Conservation (phyloP, 2,797 vertebrate genomes). For the Onychomys torridus region DNA sequence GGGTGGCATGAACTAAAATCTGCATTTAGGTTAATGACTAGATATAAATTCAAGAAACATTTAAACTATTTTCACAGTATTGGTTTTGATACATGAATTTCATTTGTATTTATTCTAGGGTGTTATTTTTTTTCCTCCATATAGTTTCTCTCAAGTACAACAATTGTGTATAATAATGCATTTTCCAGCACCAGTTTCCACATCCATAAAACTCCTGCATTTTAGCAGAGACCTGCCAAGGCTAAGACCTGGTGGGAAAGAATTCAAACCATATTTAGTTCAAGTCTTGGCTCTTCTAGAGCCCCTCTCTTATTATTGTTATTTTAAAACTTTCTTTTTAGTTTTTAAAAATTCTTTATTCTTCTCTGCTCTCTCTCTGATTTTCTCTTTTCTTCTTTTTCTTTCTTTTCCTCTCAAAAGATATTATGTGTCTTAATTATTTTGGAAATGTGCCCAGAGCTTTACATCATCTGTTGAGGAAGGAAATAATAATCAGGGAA, state of each 20-base stretch:
- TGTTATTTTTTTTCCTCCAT: slow-evolving; percentile 78
- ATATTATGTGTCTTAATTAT: slow-evolving; percentile 49
- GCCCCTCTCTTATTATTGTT: neutral
- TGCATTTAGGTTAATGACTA: slow-evolving; percentile 86
- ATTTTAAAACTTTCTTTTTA: slow-evolving; percentile 15
- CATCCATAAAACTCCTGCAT: slow-evolving; percentile 79
- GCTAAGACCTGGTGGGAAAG: slow-evolving; percentile 64
- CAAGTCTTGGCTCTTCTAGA: slow-evolving; percentile 54
- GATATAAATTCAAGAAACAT: slow-evolving; percentile 86
- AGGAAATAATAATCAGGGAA: slow-evolving; percentile 40
- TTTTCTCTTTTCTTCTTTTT: neutral
- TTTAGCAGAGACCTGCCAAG: slow-evolving; percentile 77
- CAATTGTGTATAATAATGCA: slow-evolving; percentile 82
- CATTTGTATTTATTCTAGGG: slow-evolving; percentile 85
- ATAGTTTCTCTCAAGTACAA: slow-evolving; percentile 83
- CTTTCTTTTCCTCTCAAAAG: slow-evolving; percentile 23
- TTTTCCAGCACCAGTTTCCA: slow-evolving; percentile 76
- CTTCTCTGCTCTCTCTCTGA: neutral
- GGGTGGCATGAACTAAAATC: slow-evolving; percentile 82
- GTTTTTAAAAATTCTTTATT: neutral
- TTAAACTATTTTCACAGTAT: slow-evolving; percentile 85
- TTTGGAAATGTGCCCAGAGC: slow-evolving; percentile 56
- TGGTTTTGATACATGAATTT: slow-evolving; percentile 86
- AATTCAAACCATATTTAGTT: slow-evolving; percentile 66
- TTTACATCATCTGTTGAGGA: slow-evolving; percentile 37